phyloP scores from a whole-genome alignment of 2,888 invertebrate species.

The Melinaea marsaeus region DNA sequence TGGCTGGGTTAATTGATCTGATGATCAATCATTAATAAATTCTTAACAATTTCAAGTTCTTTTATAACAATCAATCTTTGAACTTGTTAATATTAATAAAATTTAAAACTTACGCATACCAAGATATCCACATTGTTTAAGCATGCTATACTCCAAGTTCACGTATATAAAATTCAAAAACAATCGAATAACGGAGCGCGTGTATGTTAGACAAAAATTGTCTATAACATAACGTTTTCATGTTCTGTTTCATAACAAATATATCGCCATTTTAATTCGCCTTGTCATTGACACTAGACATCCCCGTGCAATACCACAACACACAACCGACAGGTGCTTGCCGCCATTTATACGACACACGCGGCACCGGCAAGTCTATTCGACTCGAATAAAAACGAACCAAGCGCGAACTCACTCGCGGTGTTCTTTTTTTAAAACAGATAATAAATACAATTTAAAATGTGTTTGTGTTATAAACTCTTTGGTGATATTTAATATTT shows the following conservation, averaged over 20 bases:
- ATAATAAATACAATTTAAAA: slow-evolving; percentile 18
- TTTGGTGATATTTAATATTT: slow-evolving; percentile 21
- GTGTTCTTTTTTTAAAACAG: slow-evolving; percentile 13
- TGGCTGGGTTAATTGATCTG: slow-evolving; percentile 38
- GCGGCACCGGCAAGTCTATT: slow-evolving; percentile 59
- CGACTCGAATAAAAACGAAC: slow-evolving; percentile 15
- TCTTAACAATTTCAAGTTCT: slow-evolving; percentile 20
- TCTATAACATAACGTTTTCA: too few species aligned
- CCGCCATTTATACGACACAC: slow-evolving; percentile 69
- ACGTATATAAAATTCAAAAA: too few species aligned
- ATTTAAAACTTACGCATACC: too few species aligned
- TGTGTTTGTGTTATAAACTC: slow-evolving; percentile 23
- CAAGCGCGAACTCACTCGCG: slow-evolving; percentile 24
- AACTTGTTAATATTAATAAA: too few species aligned
- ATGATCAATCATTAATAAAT: slow-evolving; percentile 47
- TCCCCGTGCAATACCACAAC: slow-evolving; percentile 40
- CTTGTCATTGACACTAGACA: slow-evolving; percentile 29
- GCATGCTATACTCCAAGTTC: too few species aligned
- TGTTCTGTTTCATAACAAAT: too few species aligned
- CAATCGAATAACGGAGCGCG: too few species aligned
- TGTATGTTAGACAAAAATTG: too few species aligned
- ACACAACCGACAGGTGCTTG: slow-evolving; percentile 51
- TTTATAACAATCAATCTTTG: too few species aligned
- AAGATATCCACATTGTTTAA: too few species aligned
- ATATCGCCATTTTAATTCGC: slow-evolving; percentile 24